A percentile compares a stretch with the other conserved stretches of the same genome.
Conservation (phyloP, 1,140 invertebrate species). For the Coboldia fuscipes region DNA sequence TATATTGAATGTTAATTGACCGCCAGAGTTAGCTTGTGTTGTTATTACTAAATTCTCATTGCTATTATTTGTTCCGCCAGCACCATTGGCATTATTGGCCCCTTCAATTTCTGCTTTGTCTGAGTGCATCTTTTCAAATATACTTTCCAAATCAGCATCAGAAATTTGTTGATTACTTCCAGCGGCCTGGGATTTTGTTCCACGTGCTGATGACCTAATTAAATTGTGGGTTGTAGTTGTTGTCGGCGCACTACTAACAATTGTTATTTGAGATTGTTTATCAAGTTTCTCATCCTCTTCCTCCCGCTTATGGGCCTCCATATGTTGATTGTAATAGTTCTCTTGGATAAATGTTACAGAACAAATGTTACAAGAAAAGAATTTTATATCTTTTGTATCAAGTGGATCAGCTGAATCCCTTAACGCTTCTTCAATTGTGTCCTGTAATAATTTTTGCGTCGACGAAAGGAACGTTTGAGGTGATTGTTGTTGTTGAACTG, state of each 20-base stretch:
- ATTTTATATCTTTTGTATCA: conserved; percentile 16
- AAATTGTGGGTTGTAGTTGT: conserved; percentile 4
- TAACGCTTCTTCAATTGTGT: conserved; percentile 20
- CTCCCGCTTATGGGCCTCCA: conserved; percentile 19
- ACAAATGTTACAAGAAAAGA: conserved; percentile 21
- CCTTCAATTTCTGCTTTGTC: conserved; percentile 14
- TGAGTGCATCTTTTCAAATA: conserved; percentile 21
- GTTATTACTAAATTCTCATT: conserved; percentile 17
- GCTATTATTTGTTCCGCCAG: conserved; percentile 6
- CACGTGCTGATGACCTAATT: neutral
- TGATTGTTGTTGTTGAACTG: conserved; percentile 18
- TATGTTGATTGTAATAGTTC: conserved; percentile 21
- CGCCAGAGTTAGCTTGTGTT: conserved; percentile 14
- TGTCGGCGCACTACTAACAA: conserved; percentile 7
- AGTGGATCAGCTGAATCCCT: conserved; percentile 11
- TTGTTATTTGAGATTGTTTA: neutral
- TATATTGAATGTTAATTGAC: conserved; percentile 21
- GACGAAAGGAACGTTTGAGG: conserved; percentile 15
- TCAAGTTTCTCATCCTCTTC: conserved; percentile 12
- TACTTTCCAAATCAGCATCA: conserved; percentile 19
- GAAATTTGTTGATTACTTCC: conserved; percentile 8
- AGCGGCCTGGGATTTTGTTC: neutral
- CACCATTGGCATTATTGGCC: conserved; percentile 5
- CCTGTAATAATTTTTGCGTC: conserved; percentile 17
- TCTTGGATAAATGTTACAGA: conserved; percentile 21